A percentile compares a stretch with the other conserved stretches of the same genome.
phyloP scores from a whole-genome alignment of 2,113 vertebrate genomes.

The Lampris megalopsis region DNA sequence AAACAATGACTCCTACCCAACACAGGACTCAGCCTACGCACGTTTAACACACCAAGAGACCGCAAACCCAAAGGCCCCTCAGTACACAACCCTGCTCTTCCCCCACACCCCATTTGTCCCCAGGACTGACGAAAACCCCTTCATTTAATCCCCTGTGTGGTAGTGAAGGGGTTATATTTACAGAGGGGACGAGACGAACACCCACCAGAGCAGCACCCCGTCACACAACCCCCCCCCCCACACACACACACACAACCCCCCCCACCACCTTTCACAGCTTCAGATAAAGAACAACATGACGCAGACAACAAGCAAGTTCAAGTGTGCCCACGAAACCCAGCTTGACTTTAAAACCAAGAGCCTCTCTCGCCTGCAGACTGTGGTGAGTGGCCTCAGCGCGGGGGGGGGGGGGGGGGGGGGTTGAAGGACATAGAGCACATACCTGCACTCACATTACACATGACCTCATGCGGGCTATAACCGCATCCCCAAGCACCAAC shows the following conservation, averaged over 20 bases:
- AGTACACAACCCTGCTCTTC: no score
- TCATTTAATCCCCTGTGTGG: no score
- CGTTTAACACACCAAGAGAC: no score
- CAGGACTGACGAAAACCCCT: no score
- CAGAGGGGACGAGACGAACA: neutral
- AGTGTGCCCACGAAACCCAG: constrained; percentile 13
- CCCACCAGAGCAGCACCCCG: neutral
- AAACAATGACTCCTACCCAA: no score
- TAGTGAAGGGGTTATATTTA: neutral
- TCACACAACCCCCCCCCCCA: neutral
- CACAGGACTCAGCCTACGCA: no score
- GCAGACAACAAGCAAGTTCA: neutral
- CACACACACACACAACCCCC: neutral
- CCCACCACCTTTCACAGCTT: neutral
- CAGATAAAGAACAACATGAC: neutral
- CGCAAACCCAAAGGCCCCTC: no score
- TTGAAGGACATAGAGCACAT: constrained; percentile 66
- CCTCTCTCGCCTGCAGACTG: constrained; percentile 27
- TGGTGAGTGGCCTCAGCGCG: constrained; percentile 47
- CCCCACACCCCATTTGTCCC: no score
- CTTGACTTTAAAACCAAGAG: constrained; percentile 35
- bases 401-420: neutral
- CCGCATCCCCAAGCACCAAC: neutral
- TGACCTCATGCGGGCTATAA: constrained; percentile 49
- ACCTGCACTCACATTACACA: constrained; percentile 63